Conservation (phyloP, 2,888 invertebrate genomes). For the Athalia cordata region DNA sequence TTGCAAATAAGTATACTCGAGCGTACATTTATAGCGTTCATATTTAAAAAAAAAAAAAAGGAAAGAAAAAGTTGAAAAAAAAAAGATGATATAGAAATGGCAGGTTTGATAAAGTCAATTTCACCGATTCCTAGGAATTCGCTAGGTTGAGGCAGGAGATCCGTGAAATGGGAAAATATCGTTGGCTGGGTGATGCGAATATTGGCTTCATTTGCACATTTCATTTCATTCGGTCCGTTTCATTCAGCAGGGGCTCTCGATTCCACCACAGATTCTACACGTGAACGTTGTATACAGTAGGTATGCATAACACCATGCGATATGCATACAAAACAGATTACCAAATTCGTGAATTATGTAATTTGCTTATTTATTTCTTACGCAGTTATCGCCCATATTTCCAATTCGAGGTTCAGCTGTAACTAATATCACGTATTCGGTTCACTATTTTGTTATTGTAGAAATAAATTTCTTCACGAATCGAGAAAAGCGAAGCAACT, state of each 20-base stretch:
- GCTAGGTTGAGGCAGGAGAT: slow-evolving; percentile 40
- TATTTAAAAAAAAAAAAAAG: slow-evolving; percentile 31
- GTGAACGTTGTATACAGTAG: not conserved
- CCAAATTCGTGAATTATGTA: no score
- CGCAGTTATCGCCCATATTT: no score
- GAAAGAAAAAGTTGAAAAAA: slow-evolving; percentile 36
- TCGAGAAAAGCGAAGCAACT: no score
- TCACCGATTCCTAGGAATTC: slow-evolving; percentile 59
- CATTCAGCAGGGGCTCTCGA: slow-evolving; percentile 41
- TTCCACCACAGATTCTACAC: not conserved
- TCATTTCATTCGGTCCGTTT: slow-evolving; percentile 60
- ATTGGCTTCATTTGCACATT: slow-evolving; percentile 73
- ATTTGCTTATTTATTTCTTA: no score
- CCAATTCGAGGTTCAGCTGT: no score
- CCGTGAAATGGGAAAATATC: slow-evolving; percentile 60
- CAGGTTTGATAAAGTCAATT: slow-evolving; percentile 63
- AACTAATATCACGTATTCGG: no score
- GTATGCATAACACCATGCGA: not conserved
- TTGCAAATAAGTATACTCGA: no score
- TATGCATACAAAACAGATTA: not conserved
- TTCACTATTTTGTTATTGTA: no score
- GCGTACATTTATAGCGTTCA: not conserved
- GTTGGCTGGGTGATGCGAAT: slow-evolving; percentile 64
- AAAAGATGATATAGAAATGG: slow-evolving; percentile 43
- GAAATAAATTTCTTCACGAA: no score